Evolutionary conservation across 2,113 vertebrate genomes (phyloP), one percentile per base, ranked within the genome.

Genomic region (Grammomys dolichurus): DNA sequence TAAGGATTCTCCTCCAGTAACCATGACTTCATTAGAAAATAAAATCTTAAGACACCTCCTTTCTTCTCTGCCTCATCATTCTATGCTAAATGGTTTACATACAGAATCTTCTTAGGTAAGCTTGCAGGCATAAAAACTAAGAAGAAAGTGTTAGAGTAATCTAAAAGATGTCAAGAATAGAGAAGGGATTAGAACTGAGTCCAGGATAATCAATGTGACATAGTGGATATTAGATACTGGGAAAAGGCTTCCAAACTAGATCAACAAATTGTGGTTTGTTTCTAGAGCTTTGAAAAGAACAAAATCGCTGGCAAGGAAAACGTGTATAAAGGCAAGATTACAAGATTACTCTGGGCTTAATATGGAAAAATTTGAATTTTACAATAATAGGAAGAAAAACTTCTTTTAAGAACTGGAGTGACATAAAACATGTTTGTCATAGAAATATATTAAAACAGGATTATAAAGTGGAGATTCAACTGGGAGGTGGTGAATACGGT

Each of bases 81-180:
- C 4, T 65, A n/a, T 76, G 48, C 56, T 96, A 70, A 73, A 19
- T 33, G 82, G 9, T 77, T 43, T 72, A 76, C 19, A 87, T 56
- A 33, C 0, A n/a, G 48, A 73, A 87, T 77, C 36, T 77, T 22
- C 60, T 58, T 91, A 88, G 69, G 20, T 94, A 65, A 72, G 5
- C 36, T 70, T 89, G 46, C 26, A 87, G 90, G 33, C 77, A 72
- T 51, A 89, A 94, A 93, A 80, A 76, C 36, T 91, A 91, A 20
- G 28, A 7, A 14, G 46, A 91, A 88, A 93, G 7, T 7, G 65
- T 88, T 60, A 87, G 0, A 43, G 19, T 72, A 63, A 19, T 26
- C n/a, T 73, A 54, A 93, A 90, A 63, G 11, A 72, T 7, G 33
- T 72, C 56, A 72, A 63, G 9, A 87, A 87, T 40, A 8, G 24